Evolutionary conservation across 2,113 vertebrate species (phyloP).

Genomic region (Catharus minimus): DNA sequence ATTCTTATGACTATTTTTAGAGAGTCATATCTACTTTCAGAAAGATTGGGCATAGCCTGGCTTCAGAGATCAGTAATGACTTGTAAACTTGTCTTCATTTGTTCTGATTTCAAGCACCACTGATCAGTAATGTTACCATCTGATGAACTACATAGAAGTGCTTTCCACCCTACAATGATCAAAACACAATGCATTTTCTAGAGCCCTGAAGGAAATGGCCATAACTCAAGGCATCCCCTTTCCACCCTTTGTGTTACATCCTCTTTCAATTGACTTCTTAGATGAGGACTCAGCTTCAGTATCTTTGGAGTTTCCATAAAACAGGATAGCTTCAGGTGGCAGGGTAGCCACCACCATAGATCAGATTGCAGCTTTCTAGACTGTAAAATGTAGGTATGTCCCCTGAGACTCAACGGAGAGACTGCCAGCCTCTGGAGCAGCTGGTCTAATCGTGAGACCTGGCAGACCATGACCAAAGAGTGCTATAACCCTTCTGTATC

Average conservation of each 20-base stretch:
- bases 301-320: not conserved
- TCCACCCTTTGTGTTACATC: not conserved
- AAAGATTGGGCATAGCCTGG: not conserved
- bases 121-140: not conserved
- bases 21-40: not conserved
- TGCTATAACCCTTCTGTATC: accelerated
- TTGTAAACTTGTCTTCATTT: not conserved
- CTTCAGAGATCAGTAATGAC: not conserved
- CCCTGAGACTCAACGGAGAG: not conserved
- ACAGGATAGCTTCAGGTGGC: not conserved
- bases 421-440: not conserved
- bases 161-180: not conserved
- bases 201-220: not conserved
- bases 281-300: not conserved
- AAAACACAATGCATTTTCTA: not conserved
- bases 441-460: not conserved
- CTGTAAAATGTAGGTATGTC: not conserved
- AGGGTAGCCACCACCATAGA: not conserved
- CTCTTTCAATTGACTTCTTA: not conserved
- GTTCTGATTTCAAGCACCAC: not conserved
- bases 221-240: not conserved
- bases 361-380: not conserved
- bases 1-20: not conserved
- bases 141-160: not conserved
- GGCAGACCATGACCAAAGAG: not conserved